Conservation (phyloP, 1,140 invertebrate genomes). For the Drosophila bocqueti region DNA sequence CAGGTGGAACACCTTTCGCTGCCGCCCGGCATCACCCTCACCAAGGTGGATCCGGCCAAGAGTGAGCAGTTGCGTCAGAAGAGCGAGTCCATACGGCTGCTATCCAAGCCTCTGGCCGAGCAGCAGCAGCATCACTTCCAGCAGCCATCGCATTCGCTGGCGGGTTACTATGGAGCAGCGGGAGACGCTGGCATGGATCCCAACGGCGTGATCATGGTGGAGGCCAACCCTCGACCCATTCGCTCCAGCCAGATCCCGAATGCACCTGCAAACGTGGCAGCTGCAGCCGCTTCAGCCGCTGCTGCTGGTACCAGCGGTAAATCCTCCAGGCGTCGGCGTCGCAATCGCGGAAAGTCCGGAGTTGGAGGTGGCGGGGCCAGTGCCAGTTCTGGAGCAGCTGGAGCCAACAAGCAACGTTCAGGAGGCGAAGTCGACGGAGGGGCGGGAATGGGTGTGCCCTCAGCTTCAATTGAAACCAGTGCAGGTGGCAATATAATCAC, state of each 20-base stretch:
- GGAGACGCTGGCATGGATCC: slow-evolving; percentile 57
- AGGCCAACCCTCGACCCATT: slow-evolving; percentile 69
- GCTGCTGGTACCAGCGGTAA: slow-evolving; percentile 52
- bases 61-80: slow-evolving; percentile 79
- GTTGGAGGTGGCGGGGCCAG: slow-evolving; percentile 14
- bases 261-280: slow-evolving; percentile 31
- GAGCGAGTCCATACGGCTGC: slow-evolving; percentile 77
- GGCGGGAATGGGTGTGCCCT: slow-evolving; percentile 5
- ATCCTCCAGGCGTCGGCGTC: slow-evolving; percentile 87
- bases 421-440: slow-evolving; percentile 9
- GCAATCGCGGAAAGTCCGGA: slow-evolving; percentile 87
- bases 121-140: slow-evolving; percentile 63
- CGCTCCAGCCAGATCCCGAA: slow-evolving; percentile 37
- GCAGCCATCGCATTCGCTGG: slow-evolving; percentile 49
- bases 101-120: slow-evolving; percentile 69
- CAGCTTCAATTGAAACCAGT: slow-evolving; percentile 59
- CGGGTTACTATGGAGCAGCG: slow-evolving; percentile 62
- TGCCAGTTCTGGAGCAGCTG: slow-evolving; percentile 10
- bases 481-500: slow-evolving; percentile 89
- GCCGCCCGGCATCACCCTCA: slow-evolving; percentile 93
- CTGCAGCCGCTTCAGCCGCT: slow-evolving; percentile 44
- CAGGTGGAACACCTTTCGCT: slow-evolving; percentile 90
- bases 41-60: slow-evolving; percentile 89
- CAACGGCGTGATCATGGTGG: slow-evolving; percentile 81
- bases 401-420: slow-evolving; percentile 31